Conservation (phyloP, 1,140 invertebrate genomes). For the Notospermus geniculatus region DNA sequence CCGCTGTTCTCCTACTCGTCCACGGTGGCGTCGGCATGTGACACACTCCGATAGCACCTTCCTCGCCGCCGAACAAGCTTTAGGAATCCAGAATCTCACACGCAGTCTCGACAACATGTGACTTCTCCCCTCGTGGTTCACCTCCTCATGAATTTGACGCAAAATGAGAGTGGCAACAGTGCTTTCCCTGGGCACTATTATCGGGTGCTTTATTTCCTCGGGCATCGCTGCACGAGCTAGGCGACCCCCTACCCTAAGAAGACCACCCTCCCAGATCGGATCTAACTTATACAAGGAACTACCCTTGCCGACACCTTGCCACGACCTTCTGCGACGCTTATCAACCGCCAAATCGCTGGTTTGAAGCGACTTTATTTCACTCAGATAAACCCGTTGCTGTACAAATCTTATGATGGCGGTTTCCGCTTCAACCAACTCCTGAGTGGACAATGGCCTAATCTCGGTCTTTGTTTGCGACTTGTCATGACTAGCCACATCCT, state of each 20-base stretch:
- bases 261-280: conserved; percentile 12
- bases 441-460: conserved; percentile 6
- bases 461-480: no score
- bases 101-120: neutral
- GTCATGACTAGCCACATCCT: neutral
- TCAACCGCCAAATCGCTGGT: no score
- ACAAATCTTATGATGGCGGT: conserved; percentile 6
- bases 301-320: conserved; percentile 6
- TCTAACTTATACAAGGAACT: conserved; percentile 19
- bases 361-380: conserved; percentile 12
- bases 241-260: conserved; percentile 23
- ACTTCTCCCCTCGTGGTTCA: conserved; percentile 15
- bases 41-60: neutral
- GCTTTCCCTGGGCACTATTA: conserved; percentile 16
- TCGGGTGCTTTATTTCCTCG: conserved; percentile 18
- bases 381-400: conserved; percentile 9
- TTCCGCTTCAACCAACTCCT: conserved; percentile 5
- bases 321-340: no score
- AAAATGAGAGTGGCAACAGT: conserved; percentile 15
- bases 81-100: neutral
- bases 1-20: conserved; percentile 14
- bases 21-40: neutral
- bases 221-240: conserved; percentile 8
- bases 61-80: neutral
- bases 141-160: conserved; percentile 4